These are phyloP conservation scores for Atherinomorus stipes DNA, from an alignment of 2,113 vertebrate species.

Conservation along the genomic window DNA sequence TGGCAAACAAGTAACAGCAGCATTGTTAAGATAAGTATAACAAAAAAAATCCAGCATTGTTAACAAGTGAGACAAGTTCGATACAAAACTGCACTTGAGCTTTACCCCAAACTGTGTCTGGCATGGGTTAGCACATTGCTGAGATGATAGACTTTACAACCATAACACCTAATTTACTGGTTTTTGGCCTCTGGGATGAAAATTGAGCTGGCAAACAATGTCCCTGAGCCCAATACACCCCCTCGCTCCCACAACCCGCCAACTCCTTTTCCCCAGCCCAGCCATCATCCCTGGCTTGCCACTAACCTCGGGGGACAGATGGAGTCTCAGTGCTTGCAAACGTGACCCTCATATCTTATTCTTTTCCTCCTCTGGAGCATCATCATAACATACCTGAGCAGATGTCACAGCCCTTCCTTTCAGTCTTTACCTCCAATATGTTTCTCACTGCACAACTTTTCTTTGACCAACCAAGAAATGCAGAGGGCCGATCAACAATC, in stretches of 20 bases:
- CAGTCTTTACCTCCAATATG: background rate
- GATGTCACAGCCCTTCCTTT: conserved; percentile 50
- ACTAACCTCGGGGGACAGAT: conserved; percentile 60
- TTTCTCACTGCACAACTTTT: conserved; percentile 27
- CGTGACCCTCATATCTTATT: conserved; percentile 66
- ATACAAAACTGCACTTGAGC: conserved; percentile 55
- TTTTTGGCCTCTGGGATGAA: conserved; percentile 53
- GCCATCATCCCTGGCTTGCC: conserved; percentile 43
- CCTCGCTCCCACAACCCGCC: conserved; percentile 2
- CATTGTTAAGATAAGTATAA: no score
- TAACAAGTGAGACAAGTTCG: conserved; percentile 52
- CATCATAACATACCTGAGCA: conserved; percentile 68
- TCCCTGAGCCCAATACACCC: conserved; percentile 27
- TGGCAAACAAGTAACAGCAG: no score
- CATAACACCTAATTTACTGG: conserved; percentile 57
- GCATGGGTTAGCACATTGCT: conserved; percentile 30
- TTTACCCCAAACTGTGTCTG: conserved; percentile 32
- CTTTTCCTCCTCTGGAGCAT: conserved; percentile 39
- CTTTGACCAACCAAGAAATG: conserved; percentile 17
- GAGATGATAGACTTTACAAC: conserved; percentile 40
- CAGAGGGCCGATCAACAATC: conserved; percentile 16
- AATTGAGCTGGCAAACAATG: conserved; percentile 37
- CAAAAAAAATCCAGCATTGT: conserved; percentile 39
- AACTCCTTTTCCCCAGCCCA: background rate
- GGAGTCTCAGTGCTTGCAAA: conserved; percentile 50